Evolutionary conservation across 2,113 vertebrate genomes (phyloP).

Genomic region (Corythoichthys intestinalis): DNA sequence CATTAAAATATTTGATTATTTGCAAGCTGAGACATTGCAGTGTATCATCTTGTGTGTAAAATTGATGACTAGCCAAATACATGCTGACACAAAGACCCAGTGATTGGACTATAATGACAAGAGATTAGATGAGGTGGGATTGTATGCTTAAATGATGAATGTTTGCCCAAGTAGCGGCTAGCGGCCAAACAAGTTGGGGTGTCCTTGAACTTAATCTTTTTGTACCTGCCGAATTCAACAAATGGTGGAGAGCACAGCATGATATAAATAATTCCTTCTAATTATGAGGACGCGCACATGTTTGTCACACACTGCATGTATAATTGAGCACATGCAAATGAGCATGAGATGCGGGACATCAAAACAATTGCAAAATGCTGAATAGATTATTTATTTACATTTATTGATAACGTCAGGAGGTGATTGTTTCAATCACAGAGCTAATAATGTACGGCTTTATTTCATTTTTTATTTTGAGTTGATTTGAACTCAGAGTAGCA

Average conservation of each 20-base stretch:
- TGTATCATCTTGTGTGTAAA: conserved; percentile 21
- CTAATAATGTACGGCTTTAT: not conserved
- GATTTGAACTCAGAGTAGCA: not conserved
- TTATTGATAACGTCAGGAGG: not conserved
- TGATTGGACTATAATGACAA: conserved; percentile 12
- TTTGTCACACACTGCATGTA: conserved; percentile 66
- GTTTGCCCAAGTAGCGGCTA: conserved; percentile 61
- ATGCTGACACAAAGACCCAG: conserved; percentile 11
- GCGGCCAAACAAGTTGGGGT: conserved; percentile 51
- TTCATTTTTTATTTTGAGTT: not conserved
- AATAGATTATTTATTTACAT: conserved; percentile 12
- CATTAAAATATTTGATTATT: conserved; percentile 24
- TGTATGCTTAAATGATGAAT: conserved; percentile 57
- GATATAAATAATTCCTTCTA: conserved; percentile 72
- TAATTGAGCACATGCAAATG: conserved; percentile 64
- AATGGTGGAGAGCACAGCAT: conserved; percentile 62
- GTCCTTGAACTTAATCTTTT: conserved; percentile 63
- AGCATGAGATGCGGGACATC: conserved; percentile 7
- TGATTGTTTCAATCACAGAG: not conserved
- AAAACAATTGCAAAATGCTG: conserved; percentile 15
- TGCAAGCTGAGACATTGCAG: conserved; percentile 9
- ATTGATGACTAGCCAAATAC: conserved; percentile 30
- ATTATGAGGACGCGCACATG: conserved; percentile 64
- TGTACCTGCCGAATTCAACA: conserved; percentile 60
- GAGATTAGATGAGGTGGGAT: conserved; percentile 28